These are phyloP conservation scores for Mesorhabditis sp. DNA, from an alignment of 2,888 invertebrate species.

Conservation along the genomic window DNA sequence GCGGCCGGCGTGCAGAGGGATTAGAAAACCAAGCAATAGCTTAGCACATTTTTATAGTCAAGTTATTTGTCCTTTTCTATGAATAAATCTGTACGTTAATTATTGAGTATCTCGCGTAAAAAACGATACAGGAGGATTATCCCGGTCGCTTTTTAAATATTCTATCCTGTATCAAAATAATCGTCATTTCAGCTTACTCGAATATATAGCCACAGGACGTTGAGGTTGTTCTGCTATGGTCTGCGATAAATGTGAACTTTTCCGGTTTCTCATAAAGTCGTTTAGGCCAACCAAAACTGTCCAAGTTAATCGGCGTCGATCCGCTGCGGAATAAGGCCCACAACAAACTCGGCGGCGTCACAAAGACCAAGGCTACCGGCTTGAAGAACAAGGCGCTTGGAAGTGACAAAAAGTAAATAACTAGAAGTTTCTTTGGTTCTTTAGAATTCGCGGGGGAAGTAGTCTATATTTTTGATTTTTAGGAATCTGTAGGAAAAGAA, in stretches of 20 bases:
- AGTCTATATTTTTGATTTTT: too few relatives aligned
- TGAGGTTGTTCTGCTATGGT: neutral
- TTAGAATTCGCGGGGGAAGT: neutral
- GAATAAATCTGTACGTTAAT: too few relatives aligned
- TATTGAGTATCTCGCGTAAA: too few relatives aligned
- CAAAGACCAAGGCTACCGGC: slow-evolving; percentile 27
- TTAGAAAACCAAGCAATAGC: neutral
- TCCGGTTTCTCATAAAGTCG: neutral
- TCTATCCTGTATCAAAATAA: too few relatives aligned
- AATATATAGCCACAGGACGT: neutral
- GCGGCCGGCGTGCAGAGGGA: slow-evolving; percentile 5
- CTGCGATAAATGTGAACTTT: neutral
- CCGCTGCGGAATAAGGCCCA: slow-evolving; percentile 90
- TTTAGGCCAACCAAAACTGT: slow-evolving; percentile 41
- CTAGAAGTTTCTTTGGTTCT: neutral
- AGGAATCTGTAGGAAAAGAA: too few relatives aligned
- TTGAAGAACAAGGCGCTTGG: slow-evolving; percentile 36
- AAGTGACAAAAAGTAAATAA: slow-evolving; percentile 43
- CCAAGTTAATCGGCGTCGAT: slow-evolving; percentile 84
- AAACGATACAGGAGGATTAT: too few relatives aligned
- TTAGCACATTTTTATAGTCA: too few relatives aligned
- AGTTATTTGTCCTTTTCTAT: too few relatives aligned
- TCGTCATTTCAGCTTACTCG: too few relatives aligned
- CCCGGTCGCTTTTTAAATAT: too few relatives aligned
- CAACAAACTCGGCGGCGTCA: slow-evolving; percentile 67